Base-by-base conservation (phyloP, 2,113 vertebrate species). In the Ranitomeya variabilis region DNA sequence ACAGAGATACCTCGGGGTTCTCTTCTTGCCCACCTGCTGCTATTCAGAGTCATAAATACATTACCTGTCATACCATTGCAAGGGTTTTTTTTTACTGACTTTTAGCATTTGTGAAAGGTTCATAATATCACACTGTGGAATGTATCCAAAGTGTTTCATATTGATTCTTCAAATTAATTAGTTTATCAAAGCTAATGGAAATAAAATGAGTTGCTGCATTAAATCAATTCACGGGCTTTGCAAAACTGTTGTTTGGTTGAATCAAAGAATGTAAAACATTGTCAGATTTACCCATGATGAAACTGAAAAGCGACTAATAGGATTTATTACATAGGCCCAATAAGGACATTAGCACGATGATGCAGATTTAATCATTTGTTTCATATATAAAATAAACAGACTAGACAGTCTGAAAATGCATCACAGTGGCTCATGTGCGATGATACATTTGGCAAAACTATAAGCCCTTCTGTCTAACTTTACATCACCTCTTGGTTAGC, bases 41-140 rank as follows among this genome's bases (percentile, higher is more conserved):
- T 88, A 23, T 76, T 88, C 21, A 88, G 19, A 82, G 67, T 82
- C 80, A 88, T 82, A 88, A 74, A 87, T 82, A 73, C 78, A 87
- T 87, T 83, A 88, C 87, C 80, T 88, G 80, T 74, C 87, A 88
- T 88, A 18, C 21, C 69, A 71, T 57, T 62, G 80, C 69, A 83
- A 74, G 71, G 80, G 54, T 87, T 77, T 64, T 16, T 67, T 87
- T 77, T 64, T 16, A 78, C 55, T 14, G 67, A 77, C 71, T 19
- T 74, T 73, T 31, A 73, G 19, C 59, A 45, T 37, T 31, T 76
- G 54, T 73, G 31, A 74, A 67, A 83, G 19, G 64, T 76, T 85
- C 64, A 60, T 21, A 85, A 59, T 73, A 60, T 76, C 55, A 18
- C n/a, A 84, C 82, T 66, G 52, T 83, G 80, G 13, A 11, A 13